phyloP scores from a whole-genome alignment of 37 sponge, comb jelly and placozoan genomes.

The Aplysina aerophoba region DNA sequence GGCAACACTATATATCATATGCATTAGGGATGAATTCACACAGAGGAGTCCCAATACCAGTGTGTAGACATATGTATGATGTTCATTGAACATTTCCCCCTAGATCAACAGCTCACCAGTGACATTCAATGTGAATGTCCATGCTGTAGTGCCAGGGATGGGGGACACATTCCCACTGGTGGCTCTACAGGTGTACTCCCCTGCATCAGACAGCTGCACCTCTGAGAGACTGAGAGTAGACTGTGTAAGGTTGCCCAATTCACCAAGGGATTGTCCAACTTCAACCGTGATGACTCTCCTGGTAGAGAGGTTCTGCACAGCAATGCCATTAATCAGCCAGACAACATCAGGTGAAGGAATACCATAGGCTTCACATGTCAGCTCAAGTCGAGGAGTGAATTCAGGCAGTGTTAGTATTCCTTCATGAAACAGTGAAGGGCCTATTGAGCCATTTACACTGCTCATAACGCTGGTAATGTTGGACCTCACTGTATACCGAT shows the following conservation, averaged over 20 bases:
- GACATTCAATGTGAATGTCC: neutral
- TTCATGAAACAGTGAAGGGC: neutral
- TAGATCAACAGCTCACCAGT: too few relatives aligned
- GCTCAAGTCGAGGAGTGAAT: neutral
- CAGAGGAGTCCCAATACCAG: too few relatives aligned
- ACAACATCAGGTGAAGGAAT: neutral
- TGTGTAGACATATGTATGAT: too few relatives aligned
- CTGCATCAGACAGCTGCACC: slow-evolving; percentile 20
- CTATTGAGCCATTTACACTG: neutral
- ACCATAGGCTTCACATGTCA: slow-evolving; percentile 4
- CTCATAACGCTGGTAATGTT: neutral
- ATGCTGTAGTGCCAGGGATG: slow-evolving; percentile 1
- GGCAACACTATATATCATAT: too few relatives aligned
- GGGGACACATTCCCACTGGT: slow-evolving; percentile 29
- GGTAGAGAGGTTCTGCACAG: neutral
- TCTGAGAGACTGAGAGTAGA: neutral
- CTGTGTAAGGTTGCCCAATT: neutral
- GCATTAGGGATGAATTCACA: too few relatives aligned
- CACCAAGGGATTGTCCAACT: neutral
- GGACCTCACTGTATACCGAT: slow-evolving; percentile 12
- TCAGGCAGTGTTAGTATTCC: neutral
- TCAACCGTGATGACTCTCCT: neutral
- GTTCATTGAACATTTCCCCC: too few relatives aligned
- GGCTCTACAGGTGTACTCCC: slow-evolving; percentile 29
- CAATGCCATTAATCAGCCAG: slow-evolving; percentile 1